phyloP scores from a whole-genome alignment of 1,140 invertebrate species.

The Drosophila rufa region DNA sequence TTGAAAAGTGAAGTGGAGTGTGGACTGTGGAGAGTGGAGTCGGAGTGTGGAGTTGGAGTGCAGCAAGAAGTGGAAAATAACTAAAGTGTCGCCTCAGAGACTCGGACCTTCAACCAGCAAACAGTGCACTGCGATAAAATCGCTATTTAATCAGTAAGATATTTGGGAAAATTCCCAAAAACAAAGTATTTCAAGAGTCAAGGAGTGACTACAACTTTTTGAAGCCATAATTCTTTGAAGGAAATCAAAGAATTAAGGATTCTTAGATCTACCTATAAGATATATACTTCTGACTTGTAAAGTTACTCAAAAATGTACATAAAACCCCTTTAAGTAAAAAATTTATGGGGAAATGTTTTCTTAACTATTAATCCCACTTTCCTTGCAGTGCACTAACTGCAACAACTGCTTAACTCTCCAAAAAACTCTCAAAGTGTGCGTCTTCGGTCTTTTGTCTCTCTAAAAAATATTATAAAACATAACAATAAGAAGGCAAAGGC shows the following conservation, averaged over 20 bases:
- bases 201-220: background rate
- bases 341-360: no score
- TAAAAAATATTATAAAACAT: constrained; percentile 79
- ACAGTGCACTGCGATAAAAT: constrained; percentile 23
- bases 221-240: background rate
- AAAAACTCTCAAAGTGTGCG: constrained; percentile 35
- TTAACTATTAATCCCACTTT: background rate
- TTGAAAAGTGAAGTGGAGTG: constrained; percentile 78
- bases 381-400: constrained; percentile 12
- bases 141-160: constrained; percentile 1
- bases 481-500: constrained; percentile 76
- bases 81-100: constrained; percentile 75
- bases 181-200: background rate
- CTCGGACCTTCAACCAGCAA: constrained; percentile 26
- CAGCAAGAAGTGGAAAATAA: constrained; percentile 81
- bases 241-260: no score
- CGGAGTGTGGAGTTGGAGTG: constrained; percentile 29
- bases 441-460: constrained; percentile 68
- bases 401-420: constrained; percentile 13
- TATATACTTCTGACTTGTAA: no score
- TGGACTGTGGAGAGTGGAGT: constrained; percentile 2
- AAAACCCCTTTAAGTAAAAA: no score
- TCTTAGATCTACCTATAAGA: background rate
- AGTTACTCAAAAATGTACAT: no score
- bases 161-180: background rate